Evolutionary conservation across 2,888 invertebrate genomes (phyloP), one percentile per base, ranked within the genome.

Genomic region (Sinotaia quadrata): DNA sequence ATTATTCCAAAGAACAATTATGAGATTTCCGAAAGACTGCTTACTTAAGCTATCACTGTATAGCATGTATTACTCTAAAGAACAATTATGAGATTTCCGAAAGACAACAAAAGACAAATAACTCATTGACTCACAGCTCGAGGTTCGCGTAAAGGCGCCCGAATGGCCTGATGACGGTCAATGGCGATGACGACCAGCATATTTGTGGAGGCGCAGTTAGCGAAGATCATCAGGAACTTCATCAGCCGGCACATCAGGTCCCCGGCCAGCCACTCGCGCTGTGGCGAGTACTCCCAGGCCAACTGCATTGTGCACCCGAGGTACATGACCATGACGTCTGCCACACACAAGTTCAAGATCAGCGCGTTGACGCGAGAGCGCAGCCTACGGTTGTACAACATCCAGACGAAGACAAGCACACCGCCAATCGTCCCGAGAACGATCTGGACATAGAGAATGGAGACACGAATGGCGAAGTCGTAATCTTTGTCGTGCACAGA

Each of bases 81-180:
- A n/a, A n/a, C n/a, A n/a, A n/a, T n/a, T n/a, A n/a, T n/a, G n/a
- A n/a, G n/a, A n/a, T n/a, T n/a, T n/a, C n/a, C n/a, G n/a, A n/a
- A n/a, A n/a, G n/a, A n/a, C n/a, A n/a, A n/a, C n/a, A n/a, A n/a
- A n/a, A n/a, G n/a, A n/a, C n/a, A n/a, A n/a, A n/a, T n/a, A n/a
- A n/a, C n/a, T n/a, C n/a, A n/a, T n/a, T n/a, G 59, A 78, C 84
- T 77, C 78, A 87, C 87, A 74, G 83, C 73, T 10, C 81, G 74
- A 1, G 85, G 82, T 59, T 82, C 80, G 59, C 82, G 78, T 10
- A 88, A 80, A 0, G 88, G 88, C n/a, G 84, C 73, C 24, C 85
- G 70, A 33, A 88, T 87, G 37, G 88, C 88, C 71, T 84, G 85
- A 68, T 87, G 86, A 18, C 88, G 76, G 75, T 88, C 88, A 10